These are phyloP conservation scores for Neoniphon sammara DNA, from an alignment of 2,797 vertebrate genomes.

Conservation along the genomic window DNA sequence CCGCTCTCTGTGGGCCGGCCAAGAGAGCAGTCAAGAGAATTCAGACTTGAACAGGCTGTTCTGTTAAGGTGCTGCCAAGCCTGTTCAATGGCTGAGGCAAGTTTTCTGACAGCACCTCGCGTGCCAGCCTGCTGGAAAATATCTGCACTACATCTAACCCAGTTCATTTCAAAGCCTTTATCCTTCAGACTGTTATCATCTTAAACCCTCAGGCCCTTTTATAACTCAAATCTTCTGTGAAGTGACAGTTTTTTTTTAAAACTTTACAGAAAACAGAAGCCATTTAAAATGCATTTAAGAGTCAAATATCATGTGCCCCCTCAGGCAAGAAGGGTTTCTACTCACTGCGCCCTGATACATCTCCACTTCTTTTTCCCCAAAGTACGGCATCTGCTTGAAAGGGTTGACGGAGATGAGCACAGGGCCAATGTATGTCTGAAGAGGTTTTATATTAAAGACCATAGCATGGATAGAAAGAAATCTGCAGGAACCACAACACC, in stretches of 20 bases:
- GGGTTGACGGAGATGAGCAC: conserved; percentile 98
- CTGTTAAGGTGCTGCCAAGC: conserved; percentile 69
- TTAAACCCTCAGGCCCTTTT: conserved; percentile 31
- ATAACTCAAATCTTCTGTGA: neutral
- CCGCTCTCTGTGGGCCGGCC: conserved; percentile 46
- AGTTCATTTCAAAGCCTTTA: conserved; percentile 49
- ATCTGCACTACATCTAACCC: conserved; percentile 57
- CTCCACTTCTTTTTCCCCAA: conserved; percentile 97
- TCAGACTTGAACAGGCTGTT: conserved; percentile 66
- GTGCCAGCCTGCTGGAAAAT: conserved; percentile 61
- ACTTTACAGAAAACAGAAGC: conserved; percentile 17
- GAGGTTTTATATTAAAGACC: conserved; percentile 82
- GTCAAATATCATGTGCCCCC: neutral
- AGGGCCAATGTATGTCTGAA: conserved; percentile 96
- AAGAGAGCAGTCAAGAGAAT: conserved; percentile 51
- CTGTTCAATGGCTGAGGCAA: conserved; percentile 61
- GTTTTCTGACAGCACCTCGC: conserved; percentile 71
- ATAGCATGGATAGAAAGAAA: conserved; percentile 15
- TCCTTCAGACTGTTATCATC: conserved; percentile 35
- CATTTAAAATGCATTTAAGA: neutral
- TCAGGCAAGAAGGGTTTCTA: conserved; percentile 47
- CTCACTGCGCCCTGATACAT: conserved; percentile 99
- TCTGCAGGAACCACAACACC: neutral
- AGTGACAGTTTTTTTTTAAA: conserved; percentile 16
- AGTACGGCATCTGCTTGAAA: conserved; percentile 99